Conservation (phyloP, 1,140 invertebrate genomes). For the Diachasma alloeum region DNA sequence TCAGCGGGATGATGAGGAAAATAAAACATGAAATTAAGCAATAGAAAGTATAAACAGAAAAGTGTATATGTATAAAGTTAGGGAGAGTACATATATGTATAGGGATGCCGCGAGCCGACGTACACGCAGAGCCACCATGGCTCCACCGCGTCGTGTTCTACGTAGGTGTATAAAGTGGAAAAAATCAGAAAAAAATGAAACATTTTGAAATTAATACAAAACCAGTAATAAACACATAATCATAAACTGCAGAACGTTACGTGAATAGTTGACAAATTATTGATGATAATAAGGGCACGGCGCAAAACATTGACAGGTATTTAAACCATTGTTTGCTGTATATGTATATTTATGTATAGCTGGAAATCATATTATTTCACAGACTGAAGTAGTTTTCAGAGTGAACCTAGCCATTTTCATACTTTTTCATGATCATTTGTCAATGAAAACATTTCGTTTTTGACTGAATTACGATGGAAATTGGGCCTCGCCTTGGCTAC, state of each 20-base stretch:
- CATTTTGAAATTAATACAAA: neutral
- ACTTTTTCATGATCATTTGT: too few relatives aligned
- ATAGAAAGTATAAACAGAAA: constrained; percentile 43
- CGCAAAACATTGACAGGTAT: too few relatives aligned
- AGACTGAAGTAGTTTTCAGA: too few relatives aligned
- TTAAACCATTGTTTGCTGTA: too few relatives aligned
- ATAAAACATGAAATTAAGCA: constrained; percentile 34
- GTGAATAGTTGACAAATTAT: neutral
- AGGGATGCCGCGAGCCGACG: constrained; percentile 50
- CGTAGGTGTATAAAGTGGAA: constrained; percentile 49
- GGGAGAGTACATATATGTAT: constrained; percentile 32
- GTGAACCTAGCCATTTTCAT: too few relatives aligned
- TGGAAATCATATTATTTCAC: too few relatives aligned
- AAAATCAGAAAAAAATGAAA: constrained; percentile 23
- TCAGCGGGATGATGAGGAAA: constrained; percentile 17
- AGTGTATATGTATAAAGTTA: constrained; percentile 18
- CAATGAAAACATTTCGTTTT: too few relatives aligned
- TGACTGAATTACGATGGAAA: too few relatives aligned
- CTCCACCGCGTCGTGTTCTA: constrained; percentile 60
- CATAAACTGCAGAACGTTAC: constrained; percentile 46
- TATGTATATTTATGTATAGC: too few relatives aligned
- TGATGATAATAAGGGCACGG: neutral
- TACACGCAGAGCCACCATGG: constrained; percentile 51
- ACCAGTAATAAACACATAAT: constrained; percentile 52
- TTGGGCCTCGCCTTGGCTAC: too few relatives aligned